These are phyloP conservation scores for Graptemys geographica DNA, from an alignment of 2,797 vertebrate genomes.

Conservation along the genomic window DNA sequence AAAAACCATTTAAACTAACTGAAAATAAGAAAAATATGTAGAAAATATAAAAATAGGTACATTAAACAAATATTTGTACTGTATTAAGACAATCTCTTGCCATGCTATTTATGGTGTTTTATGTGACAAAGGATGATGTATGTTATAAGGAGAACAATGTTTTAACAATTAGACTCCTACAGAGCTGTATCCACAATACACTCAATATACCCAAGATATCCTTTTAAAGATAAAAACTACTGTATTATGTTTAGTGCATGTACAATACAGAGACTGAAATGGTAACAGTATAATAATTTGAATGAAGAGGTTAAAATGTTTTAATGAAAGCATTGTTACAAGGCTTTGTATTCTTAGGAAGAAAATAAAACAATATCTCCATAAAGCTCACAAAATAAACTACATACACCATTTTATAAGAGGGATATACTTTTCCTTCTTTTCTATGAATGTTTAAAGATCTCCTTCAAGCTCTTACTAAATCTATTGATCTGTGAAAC, in stretches of 20 bases:
- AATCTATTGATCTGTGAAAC: constrained; percentile 99
- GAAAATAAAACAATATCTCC: constrained; percentile 76
- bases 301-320: neutral
- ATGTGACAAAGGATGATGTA: constrained; percentile 22
- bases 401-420: constrained; percentile 71
- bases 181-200: neutral
- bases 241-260: neutral
- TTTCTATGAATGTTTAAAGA: constrained; percentile 82
- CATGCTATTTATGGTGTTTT: neutral
- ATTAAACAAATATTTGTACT: neutral
- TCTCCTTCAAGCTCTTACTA: constrained; percentile 88
- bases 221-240: neutral
- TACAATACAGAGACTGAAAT: neutral
- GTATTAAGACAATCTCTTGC: constrained; percentile 16
- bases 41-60: neutral
- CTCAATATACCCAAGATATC: neutral
- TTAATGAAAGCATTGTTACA: constrained; percentile 26
- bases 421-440: constrained; percentile 70
- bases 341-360: constrained; percentile 49
- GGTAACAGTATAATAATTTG: neutral
- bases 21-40: neutral
- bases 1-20: neutral
- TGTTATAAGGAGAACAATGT: neutral
- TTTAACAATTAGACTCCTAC: neutral
- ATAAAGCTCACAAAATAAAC: constrained; percentile 61